These are phyloP conservation scores for Aurelia aurita complex sp. Pacific DNA, from an alignment of 30 jellyfish, hydroid and myxozoan genomes.

Conservation along the genomic window DNA sequence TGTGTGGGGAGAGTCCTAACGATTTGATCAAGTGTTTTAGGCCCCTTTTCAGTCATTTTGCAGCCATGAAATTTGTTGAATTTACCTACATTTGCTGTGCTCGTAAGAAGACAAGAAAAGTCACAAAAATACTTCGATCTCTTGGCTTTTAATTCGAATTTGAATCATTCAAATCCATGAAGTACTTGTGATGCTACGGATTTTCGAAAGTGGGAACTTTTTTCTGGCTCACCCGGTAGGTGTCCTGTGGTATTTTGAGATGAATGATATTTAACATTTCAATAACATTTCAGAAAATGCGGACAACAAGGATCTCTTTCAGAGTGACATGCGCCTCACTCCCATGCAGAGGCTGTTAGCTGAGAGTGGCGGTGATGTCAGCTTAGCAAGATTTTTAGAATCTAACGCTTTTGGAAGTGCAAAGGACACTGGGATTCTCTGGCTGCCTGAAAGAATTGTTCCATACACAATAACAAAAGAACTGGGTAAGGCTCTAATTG, in stretches of 20 bases:
- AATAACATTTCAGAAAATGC: neutral
- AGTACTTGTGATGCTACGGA: too few relatives aligned
- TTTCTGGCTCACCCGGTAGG: too few relatives aligned
- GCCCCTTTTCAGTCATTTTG: too few relatives aligned
- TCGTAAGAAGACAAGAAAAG: too few relatives aligned
- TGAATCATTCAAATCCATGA: too few relatives aligned
- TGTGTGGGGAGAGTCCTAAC: too few relatives aligned
- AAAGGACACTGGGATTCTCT: constrained; percentile 51
- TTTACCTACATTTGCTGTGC: too few relatives aligned
- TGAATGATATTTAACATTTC: neutral
- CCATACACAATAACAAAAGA: constrained; percentile 74
- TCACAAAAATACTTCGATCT: too few relatives aligned
- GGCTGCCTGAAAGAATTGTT: constrained; percentile 80
- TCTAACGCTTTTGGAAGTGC: constrained; percentile 61
- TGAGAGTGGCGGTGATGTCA: constrained; percentile 89
- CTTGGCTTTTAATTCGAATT: too few relatives aligned
- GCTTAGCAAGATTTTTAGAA: constrained; percentile 58
- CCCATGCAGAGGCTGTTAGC: constrained; percentile 84
- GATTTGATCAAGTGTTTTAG: too few relatives aligned
- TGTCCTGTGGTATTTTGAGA: neutral
- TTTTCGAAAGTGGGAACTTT: too few relatives aligned
- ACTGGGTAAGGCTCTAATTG: constrained; percentile 37
- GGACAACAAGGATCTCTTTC: constrained; percentile 35
- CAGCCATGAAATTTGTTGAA: too few relatives aligned
- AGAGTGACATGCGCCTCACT: constrained; percentile 91